Evolutionary conservation across 1,140 invertebrate species (phyloP).

Genomic region (Drosophila leontia): DNA sequence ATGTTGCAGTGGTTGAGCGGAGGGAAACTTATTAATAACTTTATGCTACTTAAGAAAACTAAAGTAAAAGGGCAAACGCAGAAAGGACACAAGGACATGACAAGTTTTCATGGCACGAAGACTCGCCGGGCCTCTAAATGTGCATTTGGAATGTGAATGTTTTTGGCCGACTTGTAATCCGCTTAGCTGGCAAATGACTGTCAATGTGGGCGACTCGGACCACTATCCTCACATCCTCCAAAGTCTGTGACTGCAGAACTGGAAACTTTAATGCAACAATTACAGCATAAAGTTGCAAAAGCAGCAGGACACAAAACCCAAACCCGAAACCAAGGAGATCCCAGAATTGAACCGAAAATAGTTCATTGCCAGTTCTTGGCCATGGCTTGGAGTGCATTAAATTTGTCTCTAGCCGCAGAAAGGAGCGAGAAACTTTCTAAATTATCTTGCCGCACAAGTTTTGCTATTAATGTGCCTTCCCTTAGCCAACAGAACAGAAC

Average conservation of each 20-base stretch:
- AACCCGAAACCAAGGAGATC: slow-evolving; percentile 27
- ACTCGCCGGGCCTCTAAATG: slow-evolving; percentile 47
- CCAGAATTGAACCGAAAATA: slow-evolving; percentile 44
- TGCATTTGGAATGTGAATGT: slow-evolving; percentile 58
- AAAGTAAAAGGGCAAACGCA: slow-evolving; percentile 47
- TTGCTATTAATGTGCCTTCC: slow-evolving; percentile 32
- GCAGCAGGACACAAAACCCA: slow-evolving; percentile 19
- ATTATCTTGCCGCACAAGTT: slow-evolving; percentile 55
- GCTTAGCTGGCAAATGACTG: slow-evolving; percentile 60
- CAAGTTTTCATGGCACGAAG: slow-evolving; percentile 57
- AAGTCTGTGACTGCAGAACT: slow-evolving; percentile 13
- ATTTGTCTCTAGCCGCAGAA: slow-evolving; percentile 54
- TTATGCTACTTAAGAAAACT: slow-evolving; percentile 74
- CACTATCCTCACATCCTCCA: slow-evolving; percentile 1
- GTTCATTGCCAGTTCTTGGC: slow-evolving; percentile 53
- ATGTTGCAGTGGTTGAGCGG: slow-evolving; percentile 51
- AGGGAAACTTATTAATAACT: slow-evolving; percentile 78
- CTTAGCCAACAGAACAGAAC: slow-evolving; percentile 1
- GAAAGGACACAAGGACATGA: slow-evolving; percentile 41
- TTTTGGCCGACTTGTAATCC: slow-evolving; percentile 63
- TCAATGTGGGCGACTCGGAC: slow-evolving; percentile 29
- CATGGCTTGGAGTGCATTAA: slow-evolving; percentile 54
- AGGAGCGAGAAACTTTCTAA: slow-evolving; percentile 53
- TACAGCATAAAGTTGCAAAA: slow-evolving; percentile 60
- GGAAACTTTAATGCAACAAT: slow-evolving; percentile 63